These are phyloP conservation scores for Gallinago nigripennis DNA, from an alignment of 2,797 vertebrate genomes.

Conservation along the genomic window DNA sequence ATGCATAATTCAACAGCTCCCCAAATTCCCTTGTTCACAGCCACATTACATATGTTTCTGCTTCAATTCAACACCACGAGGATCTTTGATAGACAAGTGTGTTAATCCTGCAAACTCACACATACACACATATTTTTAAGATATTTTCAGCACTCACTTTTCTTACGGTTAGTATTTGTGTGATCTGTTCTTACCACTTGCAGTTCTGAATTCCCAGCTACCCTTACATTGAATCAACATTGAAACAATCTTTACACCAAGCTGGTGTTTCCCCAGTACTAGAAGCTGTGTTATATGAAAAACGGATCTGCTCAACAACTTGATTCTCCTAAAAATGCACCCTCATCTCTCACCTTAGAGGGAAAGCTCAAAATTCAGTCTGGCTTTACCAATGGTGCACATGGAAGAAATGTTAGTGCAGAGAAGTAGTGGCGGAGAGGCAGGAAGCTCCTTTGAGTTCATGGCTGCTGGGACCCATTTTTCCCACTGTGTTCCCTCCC, in stretches of 20 bases:
- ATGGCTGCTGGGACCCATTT: neutral
- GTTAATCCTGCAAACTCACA: neutral
- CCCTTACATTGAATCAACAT: neutral
- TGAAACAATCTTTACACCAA: neutral
- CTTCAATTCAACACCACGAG: neutral
- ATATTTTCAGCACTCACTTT: neutral
- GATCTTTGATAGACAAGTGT: constrained; percentile 7
- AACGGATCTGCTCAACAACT: neutral
- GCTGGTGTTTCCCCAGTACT: neutral
- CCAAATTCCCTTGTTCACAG: neutral
- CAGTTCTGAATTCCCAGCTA: neutral
- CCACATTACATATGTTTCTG: neutral
- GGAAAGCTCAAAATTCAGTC: neutral
- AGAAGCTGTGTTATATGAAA: neutral
- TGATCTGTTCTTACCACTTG: neutral
- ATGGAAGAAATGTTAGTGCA: neutral
- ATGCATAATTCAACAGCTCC: constrained; percentile 25
- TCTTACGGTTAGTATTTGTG: neutral
- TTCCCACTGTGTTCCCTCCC: neutral
- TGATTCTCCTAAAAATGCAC: neutral
- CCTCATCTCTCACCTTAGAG: neutral
- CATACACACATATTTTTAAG: neutral
- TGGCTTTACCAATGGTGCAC: neutral
- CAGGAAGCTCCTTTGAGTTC: neutral
- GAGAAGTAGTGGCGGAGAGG: neutral